Evolutionary conservation across 2,797 vertebrate genomes (phyloP).

Genomic region (Gouania willdenowi): DNA sequence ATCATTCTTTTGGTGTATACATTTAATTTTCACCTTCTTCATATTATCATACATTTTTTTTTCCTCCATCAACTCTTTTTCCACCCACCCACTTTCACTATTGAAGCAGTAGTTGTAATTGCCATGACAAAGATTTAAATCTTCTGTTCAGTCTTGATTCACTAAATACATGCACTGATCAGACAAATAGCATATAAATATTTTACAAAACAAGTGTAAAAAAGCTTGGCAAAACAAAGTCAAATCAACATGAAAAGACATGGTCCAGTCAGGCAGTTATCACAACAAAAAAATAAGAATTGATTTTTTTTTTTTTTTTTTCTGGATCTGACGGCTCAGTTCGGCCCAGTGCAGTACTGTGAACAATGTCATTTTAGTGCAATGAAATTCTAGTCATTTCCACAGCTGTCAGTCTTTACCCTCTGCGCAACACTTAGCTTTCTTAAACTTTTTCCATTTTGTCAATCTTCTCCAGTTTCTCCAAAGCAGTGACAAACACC

Average conservation of each 20-base stretch:
- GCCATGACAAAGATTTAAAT: slow-evolving; percentile 93
- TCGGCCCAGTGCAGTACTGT: slow-evolving; percentile 80
- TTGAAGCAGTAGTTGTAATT: slow-evolving; percentile 79
- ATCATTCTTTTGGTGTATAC: slow-evolving; percentile 83
- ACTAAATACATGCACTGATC: slow-evolving; percentile 94
- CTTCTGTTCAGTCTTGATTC: slow-evolving; percentile 93
- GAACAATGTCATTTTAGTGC: slow-evolving; percentile 78
- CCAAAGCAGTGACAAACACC: slow-evolving; percentile 97
- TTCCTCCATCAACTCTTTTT: slow-evolving; percentile 41
- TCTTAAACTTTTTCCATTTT: slow-evolving; percentile 70
- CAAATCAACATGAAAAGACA: slow-evolving; percentile 71
- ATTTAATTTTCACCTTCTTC: slow-evolving; percentile 81
- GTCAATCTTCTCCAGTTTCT: slow-evolving; percentile 97
- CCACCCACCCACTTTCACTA: slow-evolving; percentile 53
- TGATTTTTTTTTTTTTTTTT: slow-evolving; percentile 56
- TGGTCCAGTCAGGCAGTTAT: slow-evolving; percentile 80
- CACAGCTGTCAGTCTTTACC: slow-evolving; percentile 65
- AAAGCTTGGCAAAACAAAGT: slow-evolving; percentile 74
- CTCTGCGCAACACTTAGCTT: slow-evolving; percentile 45
- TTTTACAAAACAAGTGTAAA: slow-evolving; percentile 79
- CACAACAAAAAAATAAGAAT: slow-evolving; percentile 75
- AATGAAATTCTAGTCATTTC: slow-evolving; percentile 78
- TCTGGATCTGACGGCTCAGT: slow-evolving; percentile 72
- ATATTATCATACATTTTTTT: slow-evolving; percentile 75
- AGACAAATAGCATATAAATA: slow-evolving; percentile 91